These are phyloP conservation scores for Coptodon rendalli DNA, from an alignment of 2,113 vertebrate genomes.

Conservation along the genomic window DNA sequence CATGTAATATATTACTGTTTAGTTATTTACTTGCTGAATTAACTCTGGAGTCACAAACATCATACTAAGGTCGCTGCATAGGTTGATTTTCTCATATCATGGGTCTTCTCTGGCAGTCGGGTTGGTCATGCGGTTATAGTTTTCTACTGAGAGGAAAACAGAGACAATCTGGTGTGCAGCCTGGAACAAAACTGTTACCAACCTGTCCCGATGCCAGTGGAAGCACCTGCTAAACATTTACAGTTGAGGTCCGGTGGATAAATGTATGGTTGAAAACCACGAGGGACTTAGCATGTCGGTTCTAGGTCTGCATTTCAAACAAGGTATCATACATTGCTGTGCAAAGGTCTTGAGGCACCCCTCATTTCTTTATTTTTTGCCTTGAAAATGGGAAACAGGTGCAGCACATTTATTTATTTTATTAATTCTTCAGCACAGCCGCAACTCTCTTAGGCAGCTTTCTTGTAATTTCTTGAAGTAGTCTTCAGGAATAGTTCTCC, in stretches of 20 bases:
- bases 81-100: neutral
- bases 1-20: neutral
- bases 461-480: neutral
- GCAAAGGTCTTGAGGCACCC: neutral
- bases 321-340: neutral
- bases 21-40: conserved; percentile 17
- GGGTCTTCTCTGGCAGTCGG: neutral
- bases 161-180: neutral
- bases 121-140: neutral
- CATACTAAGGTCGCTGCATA: neutral
- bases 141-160: neutral
- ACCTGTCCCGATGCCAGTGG: neutral
- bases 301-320: neutral
- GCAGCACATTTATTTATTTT: neutral
- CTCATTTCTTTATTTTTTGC: neutral
- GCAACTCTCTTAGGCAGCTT: neutral
- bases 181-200: neutral
- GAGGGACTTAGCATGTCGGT: neutral
- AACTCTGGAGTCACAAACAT: neutral
- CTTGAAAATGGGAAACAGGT: neutral
- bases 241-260: neutral
- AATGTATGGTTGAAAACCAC: neutral
- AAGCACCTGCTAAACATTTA: neutral
- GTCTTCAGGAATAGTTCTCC: neutral
- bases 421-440: neutral